Evolutionary conservation across 1,140 invertebrate genomes (phyloP).

Genomic region (Notospermus geniculatus): DNA sequence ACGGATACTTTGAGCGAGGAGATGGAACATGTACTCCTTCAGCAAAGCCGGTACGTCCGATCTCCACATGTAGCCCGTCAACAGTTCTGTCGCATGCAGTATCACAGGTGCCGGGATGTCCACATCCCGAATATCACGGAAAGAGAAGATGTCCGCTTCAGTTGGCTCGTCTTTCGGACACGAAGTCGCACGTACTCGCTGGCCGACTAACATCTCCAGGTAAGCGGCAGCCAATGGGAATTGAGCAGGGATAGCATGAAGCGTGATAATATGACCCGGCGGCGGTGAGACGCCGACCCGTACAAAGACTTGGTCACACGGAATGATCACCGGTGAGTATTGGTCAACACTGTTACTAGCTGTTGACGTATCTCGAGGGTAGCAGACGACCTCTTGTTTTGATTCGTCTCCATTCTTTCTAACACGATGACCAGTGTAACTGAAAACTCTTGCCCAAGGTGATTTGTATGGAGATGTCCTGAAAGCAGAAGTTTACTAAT

Average conservation of each 20-base stretch:
- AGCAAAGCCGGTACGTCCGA: slow-evolving; percentile 48
- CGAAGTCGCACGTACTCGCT: slow-evolving; percentile 34
- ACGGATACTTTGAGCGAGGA: slow-evolving; percentile 48
- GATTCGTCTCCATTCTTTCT: slow-evolving; percentile 48
- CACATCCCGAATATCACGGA: slow-evolving; percentile 45
- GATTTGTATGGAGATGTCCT: slow-evolving; percentile 48
- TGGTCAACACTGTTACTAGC: slow-evolving; percentile 45
- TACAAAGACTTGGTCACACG: slow-evolving; percentile 44
- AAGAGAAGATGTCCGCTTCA: slow-evolving; percentile 18
- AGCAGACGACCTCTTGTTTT: slow-evolving; percentile 50
- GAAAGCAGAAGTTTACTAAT: slow-evolving; percentile 20
- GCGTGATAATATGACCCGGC: slow-evolving; percentile 45
- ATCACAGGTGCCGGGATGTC: slow-evolving; percentile 45
- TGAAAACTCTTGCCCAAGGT: slow-evolving; percentile 50
- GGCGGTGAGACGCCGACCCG: slow-evolving; percentile 46
- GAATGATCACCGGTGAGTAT: slow-evolving; percentile 48
- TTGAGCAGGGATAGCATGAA: slow-evolving; percentile 51
- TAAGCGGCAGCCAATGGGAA: slow-evolving; percentile 51
- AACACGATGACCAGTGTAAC: slow-evolving; percentile 48
- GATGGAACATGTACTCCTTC: slow-evolving; percentile 53
- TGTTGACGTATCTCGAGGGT: slow-evolving; percentile 44
- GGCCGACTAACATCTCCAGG: slow-evolving; percentile 48
- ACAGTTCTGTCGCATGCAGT: slow-evolving; percentile 43
- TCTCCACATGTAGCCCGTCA: slow-evolving; percentile 47
- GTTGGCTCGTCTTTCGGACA: slow-evolving; percentile 16